These are phyloP conservation scores for Troglohyphantes excavatus DNA, from an alignment of 2,888 invertebrate genomes.

Conservation along the genomic window DNA sequence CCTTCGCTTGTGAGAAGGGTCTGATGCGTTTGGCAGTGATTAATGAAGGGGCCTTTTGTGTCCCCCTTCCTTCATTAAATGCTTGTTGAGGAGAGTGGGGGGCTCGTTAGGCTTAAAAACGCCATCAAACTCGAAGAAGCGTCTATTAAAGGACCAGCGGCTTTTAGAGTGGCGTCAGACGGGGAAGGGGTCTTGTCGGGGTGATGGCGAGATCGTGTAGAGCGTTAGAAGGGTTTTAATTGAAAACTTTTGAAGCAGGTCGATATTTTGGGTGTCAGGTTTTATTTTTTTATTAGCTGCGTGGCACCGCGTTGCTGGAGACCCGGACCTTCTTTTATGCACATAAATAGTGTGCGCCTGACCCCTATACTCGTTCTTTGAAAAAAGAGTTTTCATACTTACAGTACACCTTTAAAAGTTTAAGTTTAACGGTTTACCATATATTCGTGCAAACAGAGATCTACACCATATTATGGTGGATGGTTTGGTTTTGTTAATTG, in stretches of 20 bases:
- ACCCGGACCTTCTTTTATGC: too few species aligned
- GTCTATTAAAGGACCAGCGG: constrained; percentile 52
- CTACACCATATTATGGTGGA: too few species aligned
- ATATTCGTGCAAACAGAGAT: too few species aligned
- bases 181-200: not conserved
- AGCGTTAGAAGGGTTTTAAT: not conserved
- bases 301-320: too few species aligned
- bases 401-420: too few species aligned
- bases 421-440: too few species aligned
- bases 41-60: constrained; percentile 69
- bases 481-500: too few species aligned
- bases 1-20: constrained; percentile 30
- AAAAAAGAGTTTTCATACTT: too few species aligned
- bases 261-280: too few species aligned
- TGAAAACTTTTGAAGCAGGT: constrained; percentile 5
- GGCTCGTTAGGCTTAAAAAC: constrained; percentile 71
- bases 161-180: constrained; percentile 26
- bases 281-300: too few species aligned
- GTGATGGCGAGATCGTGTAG: not conserved
- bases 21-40: constrained; percentile 72
- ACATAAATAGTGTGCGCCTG: too few species aligned
- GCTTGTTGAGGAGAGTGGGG: constrained; percentile 56
- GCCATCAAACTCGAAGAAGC: constrained; percentile 43
- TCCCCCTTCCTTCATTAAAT: constrained; percentile 65
- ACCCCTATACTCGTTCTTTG: too few species aligned